Base-by-base conservation (phyloP, 2,797 vertebrate genomes). In the Lutjanus campechanus region DNA sequence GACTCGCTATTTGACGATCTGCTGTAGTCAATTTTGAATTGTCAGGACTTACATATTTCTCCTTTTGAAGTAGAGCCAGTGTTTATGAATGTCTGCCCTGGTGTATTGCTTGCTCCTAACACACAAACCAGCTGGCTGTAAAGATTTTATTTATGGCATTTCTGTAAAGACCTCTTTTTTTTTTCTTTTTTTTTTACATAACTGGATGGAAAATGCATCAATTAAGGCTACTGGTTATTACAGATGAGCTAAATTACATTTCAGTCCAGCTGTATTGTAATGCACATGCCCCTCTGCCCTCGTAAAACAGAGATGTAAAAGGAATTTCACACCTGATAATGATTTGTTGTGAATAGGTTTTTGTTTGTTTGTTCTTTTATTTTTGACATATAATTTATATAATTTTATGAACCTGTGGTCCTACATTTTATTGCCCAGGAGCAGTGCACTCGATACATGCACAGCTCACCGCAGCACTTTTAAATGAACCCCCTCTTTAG, bases 401-500 rank as follows among this genome's bases (percentile, higher is more conserved):
- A 16, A 19, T 36, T 49, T 36, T 56, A 22, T 54, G 9, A 19
- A 15, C 1, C 36, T 17, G 8, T 41, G 10, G 19, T 41, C 29
- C 12, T 13, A 49, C 41, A 29, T 62, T 20, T 25, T 58, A 63
- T 43, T 16, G 6, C 20, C 47, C 19, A 10, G 22, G 20, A 46
- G 46, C 12, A 61, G 20, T 8, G 25, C 13, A 58, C 43, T 20
- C 19, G 13, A 10, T 8, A 43, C 17, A 12, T 49, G 19, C 7
- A 51, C 68, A 69, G 17, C 2, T 17, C 46, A 60, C 41, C 6
- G 3, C 17, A 43, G 12, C 29, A 69, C 25, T 71, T 80, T 73
- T 22, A 72, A 69, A 15, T 67, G 8, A 56, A 49, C 0, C 25
- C 47, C 44, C 47, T 22, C 8, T 70, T 78, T 9, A 19, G 8